Conservation (phyloP, 2,888 invertebrate species). For the Dastarcus helophoroides region DNA sequence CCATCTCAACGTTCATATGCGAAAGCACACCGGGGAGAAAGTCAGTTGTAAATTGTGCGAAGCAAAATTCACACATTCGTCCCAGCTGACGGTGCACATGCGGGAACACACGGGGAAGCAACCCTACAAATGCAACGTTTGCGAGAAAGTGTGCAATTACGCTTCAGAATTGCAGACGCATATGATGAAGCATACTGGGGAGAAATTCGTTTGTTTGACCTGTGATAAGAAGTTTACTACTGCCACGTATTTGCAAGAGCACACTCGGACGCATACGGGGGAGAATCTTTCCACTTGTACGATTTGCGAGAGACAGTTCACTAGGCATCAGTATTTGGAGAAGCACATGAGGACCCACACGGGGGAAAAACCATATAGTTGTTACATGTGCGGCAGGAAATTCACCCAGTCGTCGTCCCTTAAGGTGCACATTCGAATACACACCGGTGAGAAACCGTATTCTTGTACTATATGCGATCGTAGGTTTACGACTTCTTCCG, state of each 20-base stretch:
- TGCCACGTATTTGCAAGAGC: constrained; percentile 25
- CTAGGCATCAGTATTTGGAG: constrained; percentile 43
- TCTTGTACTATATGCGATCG: constrained; percentile 30
- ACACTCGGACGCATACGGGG: constrained; percentile 20
- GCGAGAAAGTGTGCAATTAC: constrained; percentile 28
- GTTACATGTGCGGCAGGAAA: constrained; percentile 30
- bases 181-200: constrained; percentile 27
- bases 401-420: constrained; percentile 33
- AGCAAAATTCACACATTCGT: constrained; percentile 28
- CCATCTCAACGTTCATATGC: constrained; percentile 46
- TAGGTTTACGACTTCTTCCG: constrained; percentile 31
- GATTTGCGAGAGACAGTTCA: constrained; percentile 38
- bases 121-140: constrained; percentile 27
- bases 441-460: constrained; percentile 34
- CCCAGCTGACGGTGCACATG: constrained; percentile 29
- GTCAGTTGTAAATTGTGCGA: constrained; percentile 26
- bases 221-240: constrained; percentile 34
- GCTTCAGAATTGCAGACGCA: constrained; percentile 25
- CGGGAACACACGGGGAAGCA: constrained; percentile 31
- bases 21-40: constrained; percentile 46
- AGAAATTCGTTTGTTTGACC: constrained; percentile 26
- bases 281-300: constrained; percentile 36
- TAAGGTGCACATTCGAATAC: constrained; percentile 31
- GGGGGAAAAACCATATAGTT: constrained; percentile 35
- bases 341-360: constrained; percentile 41